Base-by-base conservation (phyloP, 2,797 vertebrate species). In the Mustela erminea region DNA sequence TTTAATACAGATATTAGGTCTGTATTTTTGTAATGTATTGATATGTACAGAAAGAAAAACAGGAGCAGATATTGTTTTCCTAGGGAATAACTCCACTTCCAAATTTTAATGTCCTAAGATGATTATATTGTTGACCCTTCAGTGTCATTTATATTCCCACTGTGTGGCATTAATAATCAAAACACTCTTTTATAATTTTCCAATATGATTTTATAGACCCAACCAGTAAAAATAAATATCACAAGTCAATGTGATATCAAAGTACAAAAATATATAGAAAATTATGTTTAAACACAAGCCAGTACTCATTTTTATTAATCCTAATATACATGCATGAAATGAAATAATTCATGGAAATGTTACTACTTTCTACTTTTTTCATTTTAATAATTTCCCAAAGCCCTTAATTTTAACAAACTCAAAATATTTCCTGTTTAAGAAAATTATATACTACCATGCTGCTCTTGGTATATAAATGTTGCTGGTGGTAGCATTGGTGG, bases 391-490 rank as follows among this genome's bases (percentile, higher is more conserved):
- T 43, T 94, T 5, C 27, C 27, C 52, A 94, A 81, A 83, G 43
- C 18, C 81, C 46, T 62, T 78, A 20, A 70, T 94, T 87, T 77
- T 92, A 90, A 95, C 21, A 49, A 92, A 95, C 18, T 70, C 15
- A 96, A 96, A 95, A 43, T 68, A 83, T 27, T 85, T 91, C 29
- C 46, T 87, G 14, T 77, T 62, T 32, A 54, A 74, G 54, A 96
- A 91, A 80, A 78, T 32, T 25, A 38, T 23, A 17, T 60, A 97
- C 97, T 98, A 99, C 99, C 99, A 98, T 72, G 62, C 25, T 99
- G 99, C 5, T 99, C 99, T 81, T 98, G 98, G 93, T 98, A 99
- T 29, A 99, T 97, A 70, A 93, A 93, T 87, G 95, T 10, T 90
- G 88, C 7, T 74, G 99, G 5, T 95, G 77, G 60, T 87, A 85